Percentiles rank a stretch among this genome's conserved stretches.
Evolutionary conservation across 2,113 vertebrate genomes (phyloP).

Genomic region (Aegypius monachus): DNA sequence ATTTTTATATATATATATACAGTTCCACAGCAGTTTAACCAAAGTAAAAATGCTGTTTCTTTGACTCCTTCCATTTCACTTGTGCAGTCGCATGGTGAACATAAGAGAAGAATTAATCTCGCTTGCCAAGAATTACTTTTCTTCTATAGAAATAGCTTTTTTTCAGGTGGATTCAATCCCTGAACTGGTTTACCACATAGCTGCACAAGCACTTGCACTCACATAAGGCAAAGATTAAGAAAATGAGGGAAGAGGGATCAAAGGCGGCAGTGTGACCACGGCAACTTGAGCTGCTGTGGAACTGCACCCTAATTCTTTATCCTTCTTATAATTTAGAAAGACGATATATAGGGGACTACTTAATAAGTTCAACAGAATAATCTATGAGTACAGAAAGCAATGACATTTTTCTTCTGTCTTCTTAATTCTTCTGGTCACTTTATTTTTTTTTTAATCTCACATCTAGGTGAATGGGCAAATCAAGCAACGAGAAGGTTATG

Average conservation of each 20-base stretch:
- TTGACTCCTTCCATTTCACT: background rate
- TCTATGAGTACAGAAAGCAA: background rate
- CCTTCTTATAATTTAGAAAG: background rate
- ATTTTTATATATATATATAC: background rate
- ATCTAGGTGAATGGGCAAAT: conserved; percentile 88
- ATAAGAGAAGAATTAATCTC: background rate
- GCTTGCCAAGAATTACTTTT: background rate
- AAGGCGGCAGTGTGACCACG: background rate
- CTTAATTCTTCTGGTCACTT: background rate
- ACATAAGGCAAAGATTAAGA: background rate
- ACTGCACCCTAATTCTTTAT: background rate
- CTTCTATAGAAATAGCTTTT: background rate
- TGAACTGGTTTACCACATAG: background rate
- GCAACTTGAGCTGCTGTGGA: background rate
- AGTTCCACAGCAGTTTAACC: background rate
- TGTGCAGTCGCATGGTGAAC: accelerated
- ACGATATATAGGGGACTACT: background rate
- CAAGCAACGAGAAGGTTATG: conserved; percentile 91
- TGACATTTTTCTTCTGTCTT: background rate
- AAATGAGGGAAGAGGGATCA: background rate
- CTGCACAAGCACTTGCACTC: background rate
- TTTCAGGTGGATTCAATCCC: background rate
- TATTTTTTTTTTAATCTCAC: background rate
- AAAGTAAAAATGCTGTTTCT: background rate
- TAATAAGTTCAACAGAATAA: background rate